These are phyloP conservation scores for Stichodactyla mertensii DNA, from an alignment of 64 coral and sea anemone species.

Conservation along the genomic window DNA sequence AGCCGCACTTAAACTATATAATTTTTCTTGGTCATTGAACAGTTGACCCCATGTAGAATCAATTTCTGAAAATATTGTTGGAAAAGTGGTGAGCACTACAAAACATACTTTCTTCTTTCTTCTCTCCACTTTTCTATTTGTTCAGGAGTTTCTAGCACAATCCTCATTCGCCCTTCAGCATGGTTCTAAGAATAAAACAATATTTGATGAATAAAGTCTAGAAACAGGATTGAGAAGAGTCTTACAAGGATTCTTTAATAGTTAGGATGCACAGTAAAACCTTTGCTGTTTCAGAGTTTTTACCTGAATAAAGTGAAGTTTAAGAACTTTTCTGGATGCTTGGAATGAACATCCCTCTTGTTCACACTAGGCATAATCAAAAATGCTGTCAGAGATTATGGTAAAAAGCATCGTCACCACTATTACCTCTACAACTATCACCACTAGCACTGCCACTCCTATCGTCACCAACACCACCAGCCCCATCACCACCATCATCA, in stretches of 20 bases:
- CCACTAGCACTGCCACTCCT: not conserved
- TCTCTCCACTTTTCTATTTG: constrained; percentile 92
- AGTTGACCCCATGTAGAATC: too few relatives aligned
- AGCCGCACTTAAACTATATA: too few relatives aligned
- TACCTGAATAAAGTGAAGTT: constrained; percentile 79
- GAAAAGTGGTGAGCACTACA: not conserved
- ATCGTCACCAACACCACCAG: not conserved
- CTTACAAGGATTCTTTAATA: not conserved
- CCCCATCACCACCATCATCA: not conserved
- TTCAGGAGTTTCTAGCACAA: constrained; percentile 79
- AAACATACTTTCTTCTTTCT: constrained; percentile 75
- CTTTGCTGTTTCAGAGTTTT: too few relatives aligned
- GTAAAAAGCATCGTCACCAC: not conserved
- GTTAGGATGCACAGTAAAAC: not conserved
- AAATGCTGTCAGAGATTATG: not conserved
- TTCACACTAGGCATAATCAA: constrained; percentile 47
- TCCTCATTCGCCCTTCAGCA: constrained; percentile 54
- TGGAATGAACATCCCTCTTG: constrained; percentile 68
- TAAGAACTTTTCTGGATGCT: constrained; percentile 68
- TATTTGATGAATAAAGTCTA: too few relatives aligned
- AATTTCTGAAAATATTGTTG: too few relatives aligned
- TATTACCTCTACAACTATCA: not conserved
- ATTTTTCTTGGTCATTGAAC: too few relatives aligned
- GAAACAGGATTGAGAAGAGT: too few relatives aligned
- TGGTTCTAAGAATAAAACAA: constrained; percentile 35